phyloP scores from a whole-genome alignment of 2,113 vertebrate species.

The Colinus virginianus region DNA sequence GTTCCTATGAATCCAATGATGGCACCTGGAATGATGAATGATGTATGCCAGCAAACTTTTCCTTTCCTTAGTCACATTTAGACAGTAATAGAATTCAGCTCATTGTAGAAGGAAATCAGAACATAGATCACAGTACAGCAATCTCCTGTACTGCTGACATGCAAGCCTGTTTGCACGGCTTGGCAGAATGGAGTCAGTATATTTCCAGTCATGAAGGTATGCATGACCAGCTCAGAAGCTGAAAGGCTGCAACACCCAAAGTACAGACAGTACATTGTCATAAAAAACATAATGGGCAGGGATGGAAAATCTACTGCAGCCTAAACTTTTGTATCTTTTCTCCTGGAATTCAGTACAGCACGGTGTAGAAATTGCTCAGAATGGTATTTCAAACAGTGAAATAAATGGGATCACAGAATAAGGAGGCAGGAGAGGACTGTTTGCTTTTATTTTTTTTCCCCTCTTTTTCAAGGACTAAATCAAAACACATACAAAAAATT shows the following conservation, averaged over 20 bases:
- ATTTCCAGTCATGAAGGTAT: background rate
- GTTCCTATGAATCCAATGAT: background rate
- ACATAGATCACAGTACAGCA: background rate
- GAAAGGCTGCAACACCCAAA: fast-evolving
- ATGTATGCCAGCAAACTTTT: background rate
- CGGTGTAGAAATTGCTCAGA: background rate
- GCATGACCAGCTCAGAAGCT: background rate
- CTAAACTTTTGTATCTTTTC: background rate
- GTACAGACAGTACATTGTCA: background rate
- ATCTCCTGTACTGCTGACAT: background rate
- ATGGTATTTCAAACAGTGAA: background rate
- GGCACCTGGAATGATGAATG: background rate
- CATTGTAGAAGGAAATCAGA: background rate
- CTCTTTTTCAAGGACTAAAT: background rate
- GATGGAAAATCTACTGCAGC: background rate
- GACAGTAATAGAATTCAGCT: background rate
- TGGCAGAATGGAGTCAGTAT: background rate
- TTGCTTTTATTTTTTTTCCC: background rate
- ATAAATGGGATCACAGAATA: background rate
- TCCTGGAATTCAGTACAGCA: background rate
- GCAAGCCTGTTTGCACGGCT: background rate
- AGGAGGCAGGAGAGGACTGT: fast-evolving
- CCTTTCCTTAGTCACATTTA: background rate
- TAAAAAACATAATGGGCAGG: background rate
- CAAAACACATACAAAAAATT: background rate